Base-by-base conservation (phyloP, 2,888 invertebrate species). In the Ornithoptera alexandrae region DNA sequence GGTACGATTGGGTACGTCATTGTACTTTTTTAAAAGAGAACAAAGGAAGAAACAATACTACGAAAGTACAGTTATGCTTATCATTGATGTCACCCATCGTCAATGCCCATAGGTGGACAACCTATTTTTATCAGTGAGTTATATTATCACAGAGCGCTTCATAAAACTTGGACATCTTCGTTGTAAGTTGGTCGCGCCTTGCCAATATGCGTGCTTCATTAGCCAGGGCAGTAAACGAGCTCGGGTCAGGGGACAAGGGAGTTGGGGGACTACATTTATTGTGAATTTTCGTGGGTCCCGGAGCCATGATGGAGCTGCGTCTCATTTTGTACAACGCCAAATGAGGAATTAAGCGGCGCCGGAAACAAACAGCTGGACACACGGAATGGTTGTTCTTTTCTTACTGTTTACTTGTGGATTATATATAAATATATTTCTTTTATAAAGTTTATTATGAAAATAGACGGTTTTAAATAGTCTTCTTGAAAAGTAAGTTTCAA, bases 151-250 rank as follows among this genome's bases (percentile, higher is more conserved):
- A 30, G 18, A 65, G 15, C 60, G 10, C 56, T 65, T 60, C 58
- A 24, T 59, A 60, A 18, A 75, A 53, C 73, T 84, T 80, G 60
- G 0, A 72, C 17, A 71, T 78, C 80, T n/a, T 0, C 58, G 74
- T 74, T 7, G 17, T 59, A 75, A 77, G 80, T 80, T 73, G 80
- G 85, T 85, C 85, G 84, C 86, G 82, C 86, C 87, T 86, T 83
- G 87, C 84, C 89, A 88, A 89, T 90, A 90, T 84, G 81, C 80
- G 79, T 77, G 84, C 83, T 91, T 92, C 91, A 91, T 92, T 92
- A 92, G 90, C 81, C 75, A 75, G 77, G 75, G 81, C 79, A 82
- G 77, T 83, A 86, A 89, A 89, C 86, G 87, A 87, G 78, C 73
- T 18, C 70, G 65, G 69, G 71, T 77, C 73, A 75, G 75, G 78